A percentile compares a stretch with the other conserved stretches of the same genome.
phyloP scores from a whole-genome alignment of 2,113 vertebrate genomes.

The Desmodus rotundus region DNA sequence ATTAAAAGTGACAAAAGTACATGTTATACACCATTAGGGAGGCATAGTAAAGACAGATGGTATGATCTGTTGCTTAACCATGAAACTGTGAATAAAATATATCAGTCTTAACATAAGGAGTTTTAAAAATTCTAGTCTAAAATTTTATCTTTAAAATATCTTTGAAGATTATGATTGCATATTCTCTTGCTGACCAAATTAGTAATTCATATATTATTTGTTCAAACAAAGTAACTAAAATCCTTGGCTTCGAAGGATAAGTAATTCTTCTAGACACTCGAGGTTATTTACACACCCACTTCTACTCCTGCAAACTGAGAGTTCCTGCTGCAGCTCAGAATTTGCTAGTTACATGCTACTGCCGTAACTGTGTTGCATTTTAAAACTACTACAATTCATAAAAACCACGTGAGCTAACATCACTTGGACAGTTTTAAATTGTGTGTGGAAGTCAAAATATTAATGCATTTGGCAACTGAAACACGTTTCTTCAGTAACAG shows the following conservation, averaged over 20 bases:
- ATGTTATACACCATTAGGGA: neutral
- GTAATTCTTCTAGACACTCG: neutral
- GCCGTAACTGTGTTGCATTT: neutral
- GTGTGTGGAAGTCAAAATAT: conserved; percentile 19
- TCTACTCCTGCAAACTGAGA: neutral
- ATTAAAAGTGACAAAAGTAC: conserved; percentile 62
- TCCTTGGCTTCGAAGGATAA: neutral
- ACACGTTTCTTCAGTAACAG: neutral
- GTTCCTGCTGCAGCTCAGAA: neutral
- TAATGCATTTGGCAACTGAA: neutral
- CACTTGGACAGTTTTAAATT: neutral
- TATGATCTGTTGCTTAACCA: conserved; percentile 23
- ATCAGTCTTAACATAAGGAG: neutral
- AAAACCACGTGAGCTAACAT: neutral
- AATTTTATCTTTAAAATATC: conserved; percentile 34
- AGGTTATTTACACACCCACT: neutral
- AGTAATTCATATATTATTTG: neutral
- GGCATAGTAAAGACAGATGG: conserved; percentile 35
- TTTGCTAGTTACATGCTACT: neutral
- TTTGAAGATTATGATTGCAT: neutral
- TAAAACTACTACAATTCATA: neutral
- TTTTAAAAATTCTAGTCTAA: neutral
- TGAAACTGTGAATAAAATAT: conserved; percentile 49
- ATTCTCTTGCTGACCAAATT: neutral
- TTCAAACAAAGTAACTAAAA: conserved; percentile 13